A percentile compares a stretch with the other conserved stretches of the same genome.
Conservation (phyloP, 2,113 vertebrate species). For the Channa maculata region DNA sequence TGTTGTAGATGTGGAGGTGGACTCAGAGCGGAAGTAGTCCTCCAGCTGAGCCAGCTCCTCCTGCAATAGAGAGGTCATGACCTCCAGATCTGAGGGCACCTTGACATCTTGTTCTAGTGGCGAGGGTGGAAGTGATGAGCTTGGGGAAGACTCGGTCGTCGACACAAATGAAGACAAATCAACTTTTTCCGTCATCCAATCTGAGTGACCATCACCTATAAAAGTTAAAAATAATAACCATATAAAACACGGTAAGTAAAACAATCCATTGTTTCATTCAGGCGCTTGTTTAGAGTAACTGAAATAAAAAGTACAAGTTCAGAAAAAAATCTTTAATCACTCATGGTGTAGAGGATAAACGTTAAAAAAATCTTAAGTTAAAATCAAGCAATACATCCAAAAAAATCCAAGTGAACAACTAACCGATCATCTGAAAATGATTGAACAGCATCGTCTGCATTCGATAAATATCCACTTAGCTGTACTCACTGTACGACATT, state of each 20-base stretch:
- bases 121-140: slow-evolving; percentile 84
- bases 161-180: slow-evolving; percentile 90
- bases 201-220: slow-evolving; percentile 89
- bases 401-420: slow-evolving; percentile 77
- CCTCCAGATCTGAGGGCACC: slow-evolving; percentile 90
- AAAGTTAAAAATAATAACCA: slow-evolving; percentile 39
- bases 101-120: slow-evolving; percentile 86
- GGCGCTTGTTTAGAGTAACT: slow-evolving; percentile 21
- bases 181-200: slow-evolving; percentile 95
- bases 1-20: slow-evolving; percentile 71
- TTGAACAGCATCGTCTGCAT: slow-evolving; percentile 83
- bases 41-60: slow-evolving; percentile 95
- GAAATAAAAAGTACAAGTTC: slow-evolving; percentile 38
- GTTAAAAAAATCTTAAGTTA: slow-evolving; percentile 34
- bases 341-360: slow-evolving; percentile 37
- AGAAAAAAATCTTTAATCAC: slow-evolving; percentile 46
- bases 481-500: slow-evolving; percentile 90
- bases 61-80: slow-evolving; percentile 92
- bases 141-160: slow-evolving; percentile 84
- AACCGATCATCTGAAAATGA: slow-evolving; percentile 86
- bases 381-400: slow-evolving; percentile 64
- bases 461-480: slow-evolving; percentile 84
- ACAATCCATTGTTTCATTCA: slow-evolving; percentile 42
- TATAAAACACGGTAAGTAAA: slow-evolving; percentile 22
- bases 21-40: slow-evolving; percentile 93